Conservation (phyloP, 2,797 vertebrate genomes). For the Botia almorhae region DNA sequence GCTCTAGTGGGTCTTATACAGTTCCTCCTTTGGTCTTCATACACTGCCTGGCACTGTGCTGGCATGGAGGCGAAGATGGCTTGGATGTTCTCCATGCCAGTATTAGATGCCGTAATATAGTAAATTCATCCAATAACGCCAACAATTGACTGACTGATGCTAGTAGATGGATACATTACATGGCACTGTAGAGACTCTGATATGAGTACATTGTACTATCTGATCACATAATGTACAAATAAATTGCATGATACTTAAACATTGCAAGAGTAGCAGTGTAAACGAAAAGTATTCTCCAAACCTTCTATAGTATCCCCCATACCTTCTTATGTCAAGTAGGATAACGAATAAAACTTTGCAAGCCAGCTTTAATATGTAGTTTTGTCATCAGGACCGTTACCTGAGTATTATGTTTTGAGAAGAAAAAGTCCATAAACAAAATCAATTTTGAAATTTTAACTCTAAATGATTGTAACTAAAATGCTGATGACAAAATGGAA, state of each 20-base stretch:
- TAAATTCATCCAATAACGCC: slow-evolving; percentile 27
- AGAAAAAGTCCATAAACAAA: slow-evolving; percentile 73
- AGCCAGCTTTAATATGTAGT: slow-evolving; percentile 21
- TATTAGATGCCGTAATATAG: slow-evolving; percentile 60
- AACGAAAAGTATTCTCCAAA: slow-evolving; percentile 35
- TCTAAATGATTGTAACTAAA: slow-evolving; percentile 48
- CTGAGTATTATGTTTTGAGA: slow-evolving; percentile 27
- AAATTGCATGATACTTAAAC: slow-evolving; percentile 41
- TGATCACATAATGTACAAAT: slow-evolving; percentile 61
- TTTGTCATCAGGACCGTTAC: slow-evolving; percentile 33
- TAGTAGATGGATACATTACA: slow-evolving; percentile 68
- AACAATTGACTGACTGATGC: slow-evolving; percentile 80
- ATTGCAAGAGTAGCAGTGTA: slow-evolving; percentile 44
- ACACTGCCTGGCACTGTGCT: slow-evolving; percentile 78
- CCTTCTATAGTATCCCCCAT: slow-evolving; percentile 8
- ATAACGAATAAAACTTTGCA: neutral
- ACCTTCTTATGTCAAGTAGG: slow-evolving; percentile 15
- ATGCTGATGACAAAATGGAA: slow-evolving; percentile 77
- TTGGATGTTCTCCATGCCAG: slow-evolving; percentile 86
- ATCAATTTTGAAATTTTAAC: slow-evolving; percentile 63
- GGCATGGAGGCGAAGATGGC: slow-evolving; percentile 79
- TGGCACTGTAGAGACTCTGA: slow-evolving; percentile 79
- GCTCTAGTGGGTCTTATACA: slow-evolving; percentile 77
- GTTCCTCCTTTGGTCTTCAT: slow-evolving; percentile 71
- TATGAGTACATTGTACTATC: slow-evolving; percentile 54